These are phyloP conservation scores for Eurosta solidaginis DNA, from an alignment of 1,140 invertebrate genomes.

Conservation along the genomic window DNA sequence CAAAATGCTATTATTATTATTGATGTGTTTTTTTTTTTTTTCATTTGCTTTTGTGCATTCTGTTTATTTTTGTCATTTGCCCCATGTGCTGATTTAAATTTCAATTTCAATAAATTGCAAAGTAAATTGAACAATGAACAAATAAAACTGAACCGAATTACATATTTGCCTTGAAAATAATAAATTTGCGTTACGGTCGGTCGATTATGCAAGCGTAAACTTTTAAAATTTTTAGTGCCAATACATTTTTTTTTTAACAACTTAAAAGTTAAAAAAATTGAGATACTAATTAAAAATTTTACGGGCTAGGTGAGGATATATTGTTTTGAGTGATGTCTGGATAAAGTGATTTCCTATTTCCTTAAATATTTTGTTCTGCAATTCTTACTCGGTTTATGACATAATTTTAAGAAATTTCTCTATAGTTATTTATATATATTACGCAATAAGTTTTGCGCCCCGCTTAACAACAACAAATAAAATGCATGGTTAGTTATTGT, in stretches of 20 bases:
- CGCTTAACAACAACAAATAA: not conserved
- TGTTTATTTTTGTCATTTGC: not conserved
- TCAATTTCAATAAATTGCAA: constrained; percentile 25
- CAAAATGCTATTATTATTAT: not conserved
- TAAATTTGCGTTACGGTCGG: not conserved
- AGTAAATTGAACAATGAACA: constrained; percentile 16
- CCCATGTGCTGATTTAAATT: constrained; percentile 18
- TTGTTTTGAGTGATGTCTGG: no score
- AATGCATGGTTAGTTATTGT: no score
- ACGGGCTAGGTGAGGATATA: no score
- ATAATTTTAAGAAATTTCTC: no score
- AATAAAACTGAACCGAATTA: not conserved
- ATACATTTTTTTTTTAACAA: no score
- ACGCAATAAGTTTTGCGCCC: not conserved
- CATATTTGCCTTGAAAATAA: not conserved
- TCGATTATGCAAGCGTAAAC: not conserved
- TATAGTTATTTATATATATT: no score
- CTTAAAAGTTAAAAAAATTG: no score
- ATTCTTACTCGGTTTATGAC: no score
- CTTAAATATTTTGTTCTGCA: no score
- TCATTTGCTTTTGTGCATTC: not conserved
- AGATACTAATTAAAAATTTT: no score
- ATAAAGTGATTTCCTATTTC: no score
- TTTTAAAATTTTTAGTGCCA: no score
- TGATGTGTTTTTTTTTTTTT: not conserved